phyloP scores from a whole-genome alignment of 2,113 vertebrate species.

The Paramormyrops kingsleyae region DNA sequence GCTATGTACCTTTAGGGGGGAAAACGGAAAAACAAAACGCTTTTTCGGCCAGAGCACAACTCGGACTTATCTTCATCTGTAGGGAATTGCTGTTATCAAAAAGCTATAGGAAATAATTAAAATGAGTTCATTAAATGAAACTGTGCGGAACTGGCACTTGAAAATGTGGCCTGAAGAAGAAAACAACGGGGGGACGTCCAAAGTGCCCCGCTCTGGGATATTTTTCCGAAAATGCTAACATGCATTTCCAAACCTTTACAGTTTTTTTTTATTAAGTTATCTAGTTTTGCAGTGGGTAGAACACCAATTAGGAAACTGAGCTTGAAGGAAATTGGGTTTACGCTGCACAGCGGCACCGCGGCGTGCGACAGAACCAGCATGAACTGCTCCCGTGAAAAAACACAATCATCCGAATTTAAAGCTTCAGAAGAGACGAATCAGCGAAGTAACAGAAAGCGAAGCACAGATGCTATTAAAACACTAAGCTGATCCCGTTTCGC shows the following conservation, averaged over 20 bases:
- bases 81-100: conserved; percentile 16
- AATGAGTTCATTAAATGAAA: conserved; percentile 23
- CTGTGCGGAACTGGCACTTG: conserved; percentile 23
- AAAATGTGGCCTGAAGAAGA: conserved; percentile 6
- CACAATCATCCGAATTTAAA: neutral
- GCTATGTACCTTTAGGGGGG: neutral
- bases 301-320: neutral
- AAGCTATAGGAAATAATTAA: conserved; percentile 25
- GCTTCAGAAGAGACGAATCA: neutral
- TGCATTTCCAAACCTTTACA: neutral
- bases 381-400: neutral
- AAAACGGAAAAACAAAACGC: neutral
- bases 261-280: neutral
- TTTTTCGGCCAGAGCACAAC: neutral
- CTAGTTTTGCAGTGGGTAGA: neutral
- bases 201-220: neutral
- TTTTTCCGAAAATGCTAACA: neutral
- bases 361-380: neutral
- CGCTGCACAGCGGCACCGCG: neutral
- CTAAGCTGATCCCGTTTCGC: neutral
- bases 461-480: neutral
- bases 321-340: neutral
- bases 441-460: neutral
- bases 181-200: neutral
- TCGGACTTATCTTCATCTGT: conserved; percentile 20